Evolutionary conservation across 2,888 invertebrate species (phyloP), one percentile per base, ranked within the genome.

Genomic region (Drosophila helvetica): DNA sequence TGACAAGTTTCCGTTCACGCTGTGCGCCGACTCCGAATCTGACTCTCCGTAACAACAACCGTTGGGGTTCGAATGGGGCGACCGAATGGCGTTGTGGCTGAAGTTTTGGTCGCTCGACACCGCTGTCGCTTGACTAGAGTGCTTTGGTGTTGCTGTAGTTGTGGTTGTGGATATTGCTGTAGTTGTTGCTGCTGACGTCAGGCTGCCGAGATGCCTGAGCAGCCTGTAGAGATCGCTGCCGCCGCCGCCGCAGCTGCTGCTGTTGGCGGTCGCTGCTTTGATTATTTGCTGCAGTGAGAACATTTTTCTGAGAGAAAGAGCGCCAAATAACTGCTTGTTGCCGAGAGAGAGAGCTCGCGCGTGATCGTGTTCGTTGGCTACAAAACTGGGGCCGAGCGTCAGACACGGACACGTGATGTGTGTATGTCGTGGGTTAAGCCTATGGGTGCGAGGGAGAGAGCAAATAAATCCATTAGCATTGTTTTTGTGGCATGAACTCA

Each of bases 231-330:
- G 82, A 67, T 63, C 66, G 66, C 64, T 77, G 75, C 75, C 62
- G 79, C 75, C 52, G 47, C 67, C 45, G 57, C 66, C 46, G 38
- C 61, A 46, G 42, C 61, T 51, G 66, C n/a, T 19, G 68, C 61
- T 62, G 62, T 38, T 62, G 50, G 78, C 53, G 46, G 80, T 72
- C 46, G 78, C 64, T 58, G 86, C 84, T 83, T 89, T 90, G 73
- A 89, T 81, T 80, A 91, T 68, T 77, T 90, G 91, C 87, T 90
- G 90, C 63, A 86, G 80, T 46, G 90, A 89, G 78, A 90, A 80
- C 91, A 91, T 91, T 22, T 38, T 38, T 38, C 22, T 3, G 46
- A 43, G 47, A 27, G 38, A 48, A 33, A 50, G 63, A 71, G 33
- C 54, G 42, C 18, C 38, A 48, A 46, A 15, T 22, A 15, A 19